These are phyloP conservation scores for Corapipo altera DNA, from an alignment of 2,113 vertebrate genomes.

Conservation along the genomic window DNA sequence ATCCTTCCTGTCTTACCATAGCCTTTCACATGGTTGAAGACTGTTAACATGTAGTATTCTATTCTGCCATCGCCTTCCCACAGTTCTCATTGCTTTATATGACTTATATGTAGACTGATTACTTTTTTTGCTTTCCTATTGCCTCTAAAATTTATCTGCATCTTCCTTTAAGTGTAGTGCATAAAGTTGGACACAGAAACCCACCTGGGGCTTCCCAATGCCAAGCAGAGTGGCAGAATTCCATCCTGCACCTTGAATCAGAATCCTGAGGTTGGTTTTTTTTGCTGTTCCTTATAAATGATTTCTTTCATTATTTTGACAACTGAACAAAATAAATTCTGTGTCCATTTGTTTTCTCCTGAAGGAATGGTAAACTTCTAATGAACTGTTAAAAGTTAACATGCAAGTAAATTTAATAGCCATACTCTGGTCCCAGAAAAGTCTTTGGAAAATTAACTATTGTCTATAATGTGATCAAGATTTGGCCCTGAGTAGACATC, in stretches of 20 bases:
- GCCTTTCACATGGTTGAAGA: not conserved
- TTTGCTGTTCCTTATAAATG: not conserved
- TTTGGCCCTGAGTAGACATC: not conserved
- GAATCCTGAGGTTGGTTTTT: not conserved
- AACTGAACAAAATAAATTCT: not conserved
- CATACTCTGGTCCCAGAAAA: not conserved
- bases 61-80: not conserved
- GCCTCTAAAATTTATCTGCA: not conserved
- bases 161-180: not conserved
- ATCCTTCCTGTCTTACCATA: not conserved
- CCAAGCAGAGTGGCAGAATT: not conserved
- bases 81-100: not conserved
- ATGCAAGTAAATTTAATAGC: not conserved
- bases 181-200: not conserved
- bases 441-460: not conserved
- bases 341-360: not conserved
- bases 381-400: not conserved
- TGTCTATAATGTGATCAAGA: not conserved
- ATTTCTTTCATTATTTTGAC: slow-evolving; percentile 7
- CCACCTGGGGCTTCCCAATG: not conserved
- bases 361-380: not conserved
- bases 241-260: not conserved
- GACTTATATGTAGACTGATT: not conserved
- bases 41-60: not conserved
- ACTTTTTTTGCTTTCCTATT: not conserved